Evolutionary conservation across 2,797 vertebrate species (phyloP), one percentile per base, ranked within the genome.

Genomic region (Diceros bicornis): DNA sequence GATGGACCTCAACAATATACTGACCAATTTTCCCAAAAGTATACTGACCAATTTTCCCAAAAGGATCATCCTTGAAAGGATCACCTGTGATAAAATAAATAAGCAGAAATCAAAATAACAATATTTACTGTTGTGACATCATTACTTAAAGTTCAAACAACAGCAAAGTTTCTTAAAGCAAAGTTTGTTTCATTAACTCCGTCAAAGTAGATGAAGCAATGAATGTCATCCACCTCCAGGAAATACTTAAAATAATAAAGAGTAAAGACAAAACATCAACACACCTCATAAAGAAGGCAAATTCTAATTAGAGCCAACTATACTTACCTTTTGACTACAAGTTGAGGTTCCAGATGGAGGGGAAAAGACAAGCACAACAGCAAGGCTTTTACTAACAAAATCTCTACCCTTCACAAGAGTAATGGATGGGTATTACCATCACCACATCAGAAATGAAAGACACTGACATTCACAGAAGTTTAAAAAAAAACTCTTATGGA

Each of bases 11-110:
- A 97, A 0, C 59, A 85, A 98, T 72, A 90, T 95, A 98, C 98
- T 99, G 95, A 99, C 99, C 99, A 79, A 99, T 99, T 99, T 99
- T 99, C 94, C 99, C 99, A 99, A 99, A 99, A 47, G 99, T 50
- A 50, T 50, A 98, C 98, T 99, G 94, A 99, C 99, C 99, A 81
- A 99, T 99, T 99, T 99, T 99, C 94, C 99, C 99, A 99, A 99
- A 99, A 50, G 99, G 99, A 98, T 99, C 99, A 98, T 99, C 99
- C 97, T 99, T 99, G 97, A 99, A 99, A 84, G 99, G 99, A 98
- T 99, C 99, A 86, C 98, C 99, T 99, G 95, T 94, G 90, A 79
- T 98, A 96, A 97, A 97, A 81, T 52, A 78, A 82, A 82, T 68
- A 98, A 89, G 59, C 18, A 83, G 61, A 92, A 95, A 93, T 88